A percentile compares a stretch with the other conserved stretches of the same genome.
Conservation (phyloP, 2,888 invertebrate species). For the Elegia similella region DNA sequence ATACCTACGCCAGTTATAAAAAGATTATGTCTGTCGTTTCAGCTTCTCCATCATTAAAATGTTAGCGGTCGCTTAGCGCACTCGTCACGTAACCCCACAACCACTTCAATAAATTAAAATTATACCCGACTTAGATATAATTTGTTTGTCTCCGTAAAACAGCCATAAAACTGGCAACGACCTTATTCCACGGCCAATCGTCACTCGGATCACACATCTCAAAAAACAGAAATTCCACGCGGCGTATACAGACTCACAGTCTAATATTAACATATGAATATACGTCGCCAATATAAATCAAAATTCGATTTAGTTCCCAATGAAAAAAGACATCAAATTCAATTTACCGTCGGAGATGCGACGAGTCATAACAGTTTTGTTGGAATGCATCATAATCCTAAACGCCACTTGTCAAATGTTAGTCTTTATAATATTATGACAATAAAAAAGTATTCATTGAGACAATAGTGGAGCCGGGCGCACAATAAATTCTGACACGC, state of each 20-base stretch:
- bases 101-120: slow-evolving; percentile 68
- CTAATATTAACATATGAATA: slow-evolving; percentile 74
- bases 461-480: slow-evolving; percentile 72
- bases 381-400: slow-evolving; percentile 64
- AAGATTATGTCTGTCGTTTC: slow-evolving; percentile 70
- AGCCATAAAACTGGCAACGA: slow-evolving; percentile 40
- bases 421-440: slow-evolving; percentile 70
- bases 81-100: slow-evolving; percentile 73
- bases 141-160: slow-evolving; percentile 39
- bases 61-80: slow-evolving; percentile 59
- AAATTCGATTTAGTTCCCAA: slow-evolving; percentile 66
- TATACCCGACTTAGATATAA: slow-evolving; percentile 48
- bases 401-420: slow-evolving; percentile 71
- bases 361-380: slow-evolving; percentile 51
- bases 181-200: slow-evolving; percentile 30
- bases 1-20: slow-evolving; percentile 64
- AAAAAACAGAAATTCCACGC: slow-evolving; percentile 29
- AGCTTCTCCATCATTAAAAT: slow-evolving; percentile 73
- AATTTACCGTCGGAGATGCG: slow-evolving; percentile 67
- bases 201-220: slow-evolving; percentile 25
- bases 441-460: slow-evolving; percentile 80
- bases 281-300: slow-evolving; percentile 59
- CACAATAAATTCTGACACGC: slow-evolving; percentile 75
- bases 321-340: slow-evolving; percentile 73
- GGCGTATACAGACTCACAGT: slow-evolving; percentile 46